phyloP scores from a whole-genome alignment of 2,888 invertebrate species.

The Ferrisia virgata region DNA sequence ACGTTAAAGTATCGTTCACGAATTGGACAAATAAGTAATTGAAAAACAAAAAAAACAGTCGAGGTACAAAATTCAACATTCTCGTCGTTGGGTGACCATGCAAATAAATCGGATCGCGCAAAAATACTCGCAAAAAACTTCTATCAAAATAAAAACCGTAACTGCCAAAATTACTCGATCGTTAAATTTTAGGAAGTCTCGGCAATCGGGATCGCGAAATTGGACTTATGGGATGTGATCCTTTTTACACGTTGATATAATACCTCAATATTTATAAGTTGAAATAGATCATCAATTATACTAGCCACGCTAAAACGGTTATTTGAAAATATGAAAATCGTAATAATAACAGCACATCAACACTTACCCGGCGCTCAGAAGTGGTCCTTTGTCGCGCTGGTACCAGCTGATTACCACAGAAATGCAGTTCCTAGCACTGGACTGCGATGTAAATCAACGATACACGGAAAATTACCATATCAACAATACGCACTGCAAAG shows the following conservation, averaged over 20 bases:
- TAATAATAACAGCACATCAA: background rate
- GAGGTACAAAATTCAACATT: slow-evolving; percentile 2
- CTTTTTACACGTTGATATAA: background rate
- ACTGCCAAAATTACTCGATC: background rate
- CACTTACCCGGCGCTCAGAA: background rate
- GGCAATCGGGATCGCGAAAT: background rate
- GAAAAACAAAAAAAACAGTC: slow-evolving; percentile 5
- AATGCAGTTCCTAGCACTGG: background rate
- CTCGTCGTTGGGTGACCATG: background rate
- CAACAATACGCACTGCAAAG: background rate
- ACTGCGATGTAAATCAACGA: background rate
- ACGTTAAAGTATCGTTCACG: slow-evolving; percentile 12
- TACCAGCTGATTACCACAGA: background rate
- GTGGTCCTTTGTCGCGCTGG: background rate
- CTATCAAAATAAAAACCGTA: background rate
- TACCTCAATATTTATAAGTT: background rate
- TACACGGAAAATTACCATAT: background rate
- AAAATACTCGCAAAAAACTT: background rate
- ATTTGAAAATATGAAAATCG: background rate
- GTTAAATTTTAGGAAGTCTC: slow-evolving; percentile 1
- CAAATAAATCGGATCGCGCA: background rate
- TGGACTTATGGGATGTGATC: background rate
- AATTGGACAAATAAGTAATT: slow-evolving; percentile 34
- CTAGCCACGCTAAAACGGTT: background rate
- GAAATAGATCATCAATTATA: slow-evolving; percentile 6